These are phyloP conservation scores for Nasonia giraulti DNA, from an alignment of 1,140 invertebrate genomes.

Conservation along the genomic window DNA sequence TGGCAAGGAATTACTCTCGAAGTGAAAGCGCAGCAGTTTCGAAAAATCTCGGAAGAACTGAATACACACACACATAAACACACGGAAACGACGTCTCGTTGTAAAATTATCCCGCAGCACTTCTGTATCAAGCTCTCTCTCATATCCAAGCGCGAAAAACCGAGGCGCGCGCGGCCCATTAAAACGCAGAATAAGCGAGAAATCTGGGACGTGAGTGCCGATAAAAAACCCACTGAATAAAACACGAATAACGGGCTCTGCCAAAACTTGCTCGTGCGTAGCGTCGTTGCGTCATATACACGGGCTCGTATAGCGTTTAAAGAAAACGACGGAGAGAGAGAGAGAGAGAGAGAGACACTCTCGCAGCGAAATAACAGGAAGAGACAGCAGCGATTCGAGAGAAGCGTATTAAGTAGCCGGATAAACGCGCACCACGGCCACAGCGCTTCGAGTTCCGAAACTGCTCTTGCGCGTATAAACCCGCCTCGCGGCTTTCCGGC, in stretches of 20 bases:
- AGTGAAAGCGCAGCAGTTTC: background rate
- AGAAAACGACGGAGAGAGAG: background rate
- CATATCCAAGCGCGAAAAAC: background rate
- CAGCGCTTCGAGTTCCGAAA: background rate
- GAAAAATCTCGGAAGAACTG: too few relatives aligned
- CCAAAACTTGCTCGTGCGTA: background rate
- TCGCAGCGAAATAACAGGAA: background rate
- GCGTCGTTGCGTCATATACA: background rate
- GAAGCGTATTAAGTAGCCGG: conserved; percentile 7
- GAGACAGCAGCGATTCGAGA: background rate
- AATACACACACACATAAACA: background rate
- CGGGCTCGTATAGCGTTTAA: background rate
- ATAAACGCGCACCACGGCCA: background rate
- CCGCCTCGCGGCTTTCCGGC: background rate
- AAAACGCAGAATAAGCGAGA: background rate
- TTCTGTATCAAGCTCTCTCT: background rate
- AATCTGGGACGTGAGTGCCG: background rate
- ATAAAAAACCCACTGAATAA: background rate
- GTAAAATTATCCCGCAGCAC: background rate
- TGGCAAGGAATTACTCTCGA: background rate
- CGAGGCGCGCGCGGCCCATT: background rate
- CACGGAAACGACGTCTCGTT: background rate
- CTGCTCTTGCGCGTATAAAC: background rate
- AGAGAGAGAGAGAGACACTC: background rate
- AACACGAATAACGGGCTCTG: background rate